Base-by-base conservation (phyloP, 2,113 vertebrate genomes). In the Sakesphorus luctuosus region DNA sequence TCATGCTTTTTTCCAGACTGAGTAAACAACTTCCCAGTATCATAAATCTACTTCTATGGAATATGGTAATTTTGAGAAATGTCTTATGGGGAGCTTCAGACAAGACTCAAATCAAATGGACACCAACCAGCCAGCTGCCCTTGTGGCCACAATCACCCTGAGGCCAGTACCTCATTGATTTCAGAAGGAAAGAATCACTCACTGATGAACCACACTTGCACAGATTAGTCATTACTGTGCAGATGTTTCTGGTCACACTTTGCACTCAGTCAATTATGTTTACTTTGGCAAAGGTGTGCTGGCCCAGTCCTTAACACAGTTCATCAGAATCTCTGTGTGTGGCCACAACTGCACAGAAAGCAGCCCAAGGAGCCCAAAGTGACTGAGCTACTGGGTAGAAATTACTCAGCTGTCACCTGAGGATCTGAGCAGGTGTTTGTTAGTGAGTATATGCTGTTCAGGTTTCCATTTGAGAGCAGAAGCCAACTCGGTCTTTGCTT, bases 71-170 rank as follows among this genome's bases (percentile, higher is more conserved):
- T 84, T 63, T 46, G 36, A 28, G 31, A 84, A 44, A 15, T 9
- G 12, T 33, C 67, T 85, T 62, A 46, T 0, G 47, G 35, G 9
- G 33, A 68, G 16, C 40, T 67, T 68, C 31, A 72, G 58, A 40
- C 58, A 76, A 59, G 26, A 47, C 63, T 81, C 76, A 73, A 86
- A 58, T 24, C 46, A 66, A 62, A 67, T 4, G 1, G 76, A 7
- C 56, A n/a, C 47, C 63, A 52, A 52, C 6, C 61, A 92, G 63
- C 20, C 74, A 43, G 67, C 82, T 73, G 85, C 62, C 40, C 14
- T 38, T 0, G 0, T 1, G 1, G 49, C 25, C 5, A 4, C 18
- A 19, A 31, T 40, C 0, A 0, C 2, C 1, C 49, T 4, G 11
- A 35, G 44, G 63, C 65, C 73, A 61, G 40, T 1, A 46, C 35